These are phyloP conservation scores for Dicaeum eximium DNA, from an alignment of 2,113 vertebrate genomes.

Conservation along the genomic window DNA sequence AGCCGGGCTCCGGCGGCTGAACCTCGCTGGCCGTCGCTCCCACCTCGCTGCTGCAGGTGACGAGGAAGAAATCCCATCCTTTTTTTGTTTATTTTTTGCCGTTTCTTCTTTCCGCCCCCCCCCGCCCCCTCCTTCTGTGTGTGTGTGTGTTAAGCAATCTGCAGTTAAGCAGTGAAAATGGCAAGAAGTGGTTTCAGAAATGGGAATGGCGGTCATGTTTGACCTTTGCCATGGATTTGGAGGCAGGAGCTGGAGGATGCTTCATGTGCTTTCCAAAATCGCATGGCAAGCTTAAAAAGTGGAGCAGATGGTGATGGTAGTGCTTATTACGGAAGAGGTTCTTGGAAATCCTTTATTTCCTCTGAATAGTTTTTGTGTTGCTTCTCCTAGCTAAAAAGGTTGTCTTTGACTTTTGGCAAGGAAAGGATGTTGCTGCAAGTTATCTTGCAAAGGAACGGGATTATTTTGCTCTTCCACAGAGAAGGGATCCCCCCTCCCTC, in stretches of 20 bases:
- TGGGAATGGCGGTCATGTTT: background rate
- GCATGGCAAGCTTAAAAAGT: background rate
- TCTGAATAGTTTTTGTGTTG: background rate
- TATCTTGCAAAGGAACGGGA: background rate
- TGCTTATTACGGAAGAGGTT: background rate
- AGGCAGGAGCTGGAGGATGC: background rate
- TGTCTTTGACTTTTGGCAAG: background rate
- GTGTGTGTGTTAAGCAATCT: background rate
- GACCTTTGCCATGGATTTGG: slow-evolving; percentile 38
- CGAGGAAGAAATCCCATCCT: no score
- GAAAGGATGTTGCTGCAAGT: background rate
- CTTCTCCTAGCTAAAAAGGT: background rate
- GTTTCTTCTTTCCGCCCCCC: background rate
- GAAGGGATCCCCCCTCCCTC: background rate
- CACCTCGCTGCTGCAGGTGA: no score
- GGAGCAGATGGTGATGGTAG: slow-evolving; percentile 24
- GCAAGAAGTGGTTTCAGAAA: background rate
- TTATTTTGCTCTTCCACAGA: background rate
- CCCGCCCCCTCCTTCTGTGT: fast-evolving
- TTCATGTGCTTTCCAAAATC: slow-evolving; percentile 3
- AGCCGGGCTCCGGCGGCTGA: no score
- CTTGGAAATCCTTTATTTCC: slow-evolving; percentile 9
- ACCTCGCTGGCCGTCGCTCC: no score
- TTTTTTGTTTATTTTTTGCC: background rate
- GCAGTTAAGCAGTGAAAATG: background rate